Evolutionary conservation across 2,797 vertebrate genomes (phyloP).

Genomic region (Eupleurogrammus muticus): DNA sequence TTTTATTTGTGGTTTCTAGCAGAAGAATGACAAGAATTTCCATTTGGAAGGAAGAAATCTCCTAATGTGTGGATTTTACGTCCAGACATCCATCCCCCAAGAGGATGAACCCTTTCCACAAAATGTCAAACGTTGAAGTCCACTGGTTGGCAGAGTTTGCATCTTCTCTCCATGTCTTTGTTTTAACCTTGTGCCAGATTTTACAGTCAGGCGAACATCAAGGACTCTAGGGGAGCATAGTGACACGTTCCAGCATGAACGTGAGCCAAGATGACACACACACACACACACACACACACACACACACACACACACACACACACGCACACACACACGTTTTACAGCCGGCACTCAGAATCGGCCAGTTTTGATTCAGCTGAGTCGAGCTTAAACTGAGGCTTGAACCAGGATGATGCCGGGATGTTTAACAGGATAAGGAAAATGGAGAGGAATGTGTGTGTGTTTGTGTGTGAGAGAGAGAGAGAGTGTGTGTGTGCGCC

Average conservation of each 20-base stretch:
- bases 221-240: neutral
- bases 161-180: neutral
- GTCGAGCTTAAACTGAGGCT: neutral
- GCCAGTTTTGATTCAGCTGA: neutral
- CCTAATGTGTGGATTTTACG: neutral
- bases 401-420: conserved; percentile 1
- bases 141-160: neutral
- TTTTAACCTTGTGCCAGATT: conserved; percentile 1
- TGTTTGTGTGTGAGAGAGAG: no score
- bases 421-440: conserved; percentile 30
- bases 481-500: conserved; percentile 30
- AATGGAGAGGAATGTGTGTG: conserved; percentile 18
- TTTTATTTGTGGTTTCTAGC: neutral
- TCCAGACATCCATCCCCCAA: neutral
- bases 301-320: neutral
- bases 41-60: neutral
- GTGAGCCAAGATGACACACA: neutral
- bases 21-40: neutral
- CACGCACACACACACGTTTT: conserved; percentile 1
- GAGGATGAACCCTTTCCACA: neutral
- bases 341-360: neutral
- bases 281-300: neutral
- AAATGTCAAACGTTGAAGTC: neutral
- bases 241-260: neutral
- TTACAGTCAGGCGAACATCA: conserved; percentile 11